phyloP scores from a whole-genome alignment of 2,888 invertebrate genomes.

The Drosophila aldrichi region DNA sequence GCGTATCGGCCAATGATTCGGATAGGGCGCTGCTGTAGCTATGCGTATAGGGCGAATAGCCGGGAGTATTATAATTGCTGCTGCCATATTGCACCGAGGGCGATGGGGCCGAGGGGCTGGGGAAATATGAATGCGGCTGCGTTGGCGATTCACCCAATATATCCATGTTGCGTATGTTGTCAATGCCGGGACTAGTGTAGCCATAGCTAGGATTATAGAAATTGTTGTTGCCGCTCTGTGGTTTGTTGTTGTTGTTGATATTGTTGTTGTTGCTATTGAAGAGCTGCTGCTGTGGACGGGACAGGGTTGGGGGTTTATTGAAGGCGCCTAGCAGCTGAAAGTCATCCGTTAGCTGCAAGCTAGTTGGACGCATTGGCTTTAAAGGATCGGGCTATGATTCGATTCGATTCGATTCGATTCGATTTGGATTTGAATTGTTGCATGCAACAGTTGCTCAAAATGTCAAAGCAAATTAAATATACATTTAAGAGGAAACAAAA shows the following conservation, averaged over 20 bases:
- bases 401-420: constrained; percentile 4
- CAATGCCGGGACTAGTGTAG: constrained; percentile 65
- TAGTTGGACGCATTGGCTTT: constrained; percentile 69
- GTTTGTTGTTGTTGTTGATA: constrained; percentile 1
- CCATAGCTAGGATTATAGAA: constrained; percentile 33
- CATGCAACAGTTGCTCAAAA: constrained; percentile 67
- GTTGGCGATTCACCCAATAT: constrained; percentile 41
- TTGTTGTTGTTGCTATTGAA: constrained; percentile 1
- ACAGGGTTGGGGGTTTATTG: constrained; percentile 55
- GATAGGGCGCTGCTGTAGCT: constrained; percentile 77
- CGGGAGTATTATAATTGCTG: constrained; percentile 44
- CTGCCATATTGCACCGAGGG: constrained; percentile 34
- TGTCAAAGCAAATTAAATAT: constrained; percentile 31
- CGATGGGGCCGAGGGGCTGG: constrained; percentile 52
- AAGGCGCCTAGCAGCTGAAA: constrained; percentile 59
- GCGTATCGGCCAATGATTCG: constrained; percentile 80
- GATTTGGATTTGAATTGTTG: constrained; percentile 40
- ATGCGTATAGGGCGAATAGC: constrained; percentile 59
- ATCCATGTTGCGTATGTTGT: constrained; percentile 76
- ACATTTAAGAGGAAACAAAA: constrained; percentile 38
- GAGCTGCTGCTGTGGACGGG: constrained; percentile 48
- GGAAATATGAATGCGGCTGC: constrained; percentile 45
- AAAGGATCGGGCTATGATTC: constrained; percentile 38
- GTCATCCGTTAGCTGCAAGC: constrained; percentile 63
- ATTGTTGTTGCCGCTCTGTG: constrained; percentile 39